Evolutionary conservation across 2,888 invertebrate species (phyloP).

Genomic region (Chrysopilus asiliformis): DNA sequence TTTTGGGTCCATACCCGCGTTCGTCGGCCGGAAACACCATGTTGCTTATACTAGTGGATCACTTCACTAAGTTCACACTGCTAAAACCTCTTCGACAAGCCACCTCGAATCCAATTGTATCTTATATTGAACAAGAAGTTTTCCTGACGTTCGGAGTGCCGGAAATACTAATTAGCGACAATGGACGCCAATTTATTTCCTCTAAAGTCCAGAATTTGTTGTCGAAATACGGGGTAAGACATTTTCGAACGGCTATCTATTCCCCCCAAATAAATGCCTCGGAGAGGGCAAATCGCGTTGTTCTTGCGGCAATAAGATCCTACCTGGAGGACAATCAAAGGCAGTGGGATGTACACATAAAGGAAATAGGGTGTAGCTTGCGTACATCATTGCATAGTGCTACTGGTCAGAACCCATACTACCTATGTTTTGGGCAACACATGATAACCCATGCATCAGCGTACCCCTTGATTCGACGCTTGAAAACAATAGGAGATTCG

Average conservation of each 20-base stretch:
- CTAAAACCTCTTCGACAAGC: neutral
- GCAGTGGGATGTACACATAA: neutral
- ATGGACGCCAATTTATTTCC: slow-evolving; percentile 14
- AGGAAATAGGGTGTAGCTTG: neutral
- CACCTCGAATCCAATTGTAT: neutral
- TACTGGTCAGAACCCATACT: slow-evolving; percentile 2
- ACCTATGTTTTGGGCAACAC: no score
- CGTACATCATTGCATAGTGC: no score
- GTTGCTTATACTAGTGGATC: slow-evolving; percentile 2
- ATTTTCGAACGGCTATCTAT: slow-evolving; percentile 18
- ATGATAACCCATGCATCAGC: no score
- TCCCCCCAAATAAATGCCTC: slow-evolving; percentile 25
- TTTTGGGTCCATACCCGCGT: slow-evolving; percentile 2
- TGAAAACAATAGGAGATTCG: no score
- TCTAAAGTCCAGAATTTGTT: slow-evolving; percentile 12
- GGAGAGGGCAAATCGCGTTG: slow-evolving; percentile 21
- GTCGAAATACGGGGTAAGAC: slow-evolving; percentile 8
- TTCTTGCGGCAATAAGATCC: slow-evolving; percentile 21
- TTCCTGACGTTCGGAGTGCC: neutral
- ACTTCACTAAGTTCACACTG: slow-evolving; percentile 11
- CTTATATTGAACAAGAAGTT: neutral
- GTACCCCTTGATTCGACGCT: no score
- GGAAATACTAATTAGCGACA: neutral
- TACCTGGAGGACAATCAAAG: slow-evolving; percentile 14
- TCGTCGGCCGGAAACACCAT: slow-evolving; percentile 1